Conservation (phyloP, 2,113 vertebrate genomes). For the Scolopax mira region DNA sequence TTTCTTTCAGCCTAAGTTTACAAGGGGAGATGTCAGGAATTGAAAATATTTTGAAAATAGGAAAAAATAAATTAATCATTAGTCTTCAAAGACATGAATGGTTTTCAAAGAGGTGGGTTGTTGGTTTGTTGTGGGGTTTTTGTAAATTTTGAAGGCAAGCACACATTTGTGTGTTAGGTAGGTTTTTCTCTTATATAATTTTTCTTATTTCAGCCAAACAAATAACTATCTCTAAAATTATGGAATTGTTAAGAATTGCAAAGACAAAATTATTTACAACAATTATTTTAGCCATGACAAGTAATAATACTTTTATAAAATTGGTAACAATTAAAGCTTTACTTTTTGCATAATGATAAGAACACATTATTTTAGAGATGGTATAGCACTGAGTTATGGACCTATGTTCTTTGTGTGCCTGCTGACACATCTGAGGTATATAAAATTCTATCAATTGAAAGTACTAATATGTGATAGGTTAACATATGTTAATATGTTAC, state of each 20-base stretch:
- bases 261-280: not conserved
- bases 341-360: not conserved
- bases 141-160: not conserved
- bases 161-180: not conserved
- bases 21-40: not conserved
- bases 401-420: not conserved
- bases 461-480: not conserved
- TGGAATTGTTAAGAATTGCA: not conserved
- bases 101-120: not conserved
- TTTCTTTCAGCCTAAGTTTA: not conserved
- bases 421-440: not conserved
- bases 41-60: not conserved
- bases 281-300: not conserved
- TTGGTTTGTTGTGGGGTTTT: not conserved
- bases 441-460: not conserved
- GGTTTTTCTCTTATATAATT: not conserved
- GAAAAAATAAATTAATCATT: not conserved
- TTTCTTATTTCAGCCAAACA: not conserved
- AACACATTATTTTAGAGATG: not conserved
- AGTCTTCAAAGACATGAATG: not conserved
- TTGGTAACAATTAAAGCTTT: not conserved
- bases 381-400: not conserved
- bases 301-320: not conserved
- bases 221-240: not conserved
- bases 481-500: too few species aligned